Evolutionary conservation across 2,888 invertebrate genomes (phyloP), one percentile per base, ranked within the genome.

Genomic region (Cyaniris semiargus): DNA sequence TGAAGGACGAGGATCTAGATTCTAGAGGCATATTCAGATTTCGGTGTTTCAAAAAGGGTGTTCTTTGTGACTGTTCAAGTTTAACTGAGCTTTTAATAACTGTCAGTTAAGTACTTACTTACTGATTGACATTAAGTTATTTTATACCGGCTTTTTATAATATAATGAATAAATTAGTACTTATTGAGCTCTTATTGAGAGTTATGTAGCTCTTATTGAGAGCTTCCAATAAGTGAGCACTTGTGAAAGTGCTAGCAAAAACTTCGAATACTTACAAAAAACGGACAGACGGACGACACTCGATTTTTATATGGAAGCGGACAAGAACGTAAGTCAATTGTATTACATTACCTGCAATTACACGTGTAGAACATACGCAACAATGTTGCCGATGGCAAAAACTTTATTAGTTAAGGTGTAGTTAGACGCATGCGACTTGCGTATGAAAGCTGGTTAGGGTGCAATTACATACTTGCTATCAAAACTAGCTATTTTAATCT

Each of bases 321-420:
- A 66, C 15, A 66, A 66, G 31, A 66, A 66, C 66, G 66, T 18
- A 66, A 27, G 23, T 15, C 66, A 66, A 66, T 66, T 66, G 15
- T 60, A 21, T 23, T 23, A 23, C 23, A 66, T 66, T 66, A 66
- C 66, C 66, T 15, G 27, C 66, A 66, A 66, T 66, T 66, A 66
- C 66, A 66, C 66, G 66, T 66, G 66, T 66, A 66, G 13, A 27
- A 66, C 66, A 27, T 31, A 66, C 66, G 66, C 27, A 15, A 66
- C 27, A 18, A 66, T 66, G 66, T 66, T 66, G 27, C 27, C 60
- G 23, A 8, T 27, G 18, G 21, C 66, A 66, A 66, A 66, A 66
- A 66, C 27, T 66, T 27, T 31, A 27, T 66, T 66, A 31, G 27
- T 66, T 31, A 66, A 15, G 66, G 66, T 66, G 66, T 31, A 66